phyloP scores from a whole-genome alignment of 2,797 vertebrate species.

The Lycodopsis pacificus region DNA sequence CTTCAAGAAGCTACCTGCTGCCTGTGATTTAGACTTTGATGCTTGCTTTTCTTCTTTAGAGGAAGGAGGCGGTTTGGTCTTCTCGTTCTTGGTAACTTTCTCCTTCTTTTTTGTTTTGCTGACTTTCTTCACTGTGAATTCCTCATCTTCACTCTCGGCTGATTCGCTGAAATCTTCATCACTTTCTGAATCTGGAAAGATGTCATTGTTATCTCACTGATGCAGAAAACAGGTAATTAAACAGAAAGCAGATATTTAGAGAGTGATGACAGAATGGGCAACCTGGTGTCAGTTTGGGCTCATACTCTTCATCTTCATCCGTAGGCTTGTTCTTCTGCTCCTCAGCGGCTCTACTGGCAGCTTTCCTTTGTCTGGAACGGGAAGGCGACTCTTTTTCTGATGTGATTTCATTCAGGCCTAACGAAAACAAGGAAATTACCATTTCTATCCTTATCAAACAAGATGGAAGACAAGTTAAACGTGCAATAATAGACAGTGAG shows the following conservation, averaged over 20 bases:
- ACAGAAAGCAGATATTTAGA: not conserved
- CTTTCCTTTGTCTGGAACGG: conserved; percentile 64
- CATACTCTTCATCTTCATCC: conserved; percentile 78
- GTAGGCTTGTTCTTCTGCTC: conserved; percentile 59
- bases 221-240: not conserved
- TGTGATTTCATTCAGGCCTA: conserved; percentile 86
- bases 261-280: not conserved
- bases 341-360: conserved; percentile 50
- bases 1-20: conserved; percentile 72
- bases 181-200: conserved; percentile 78
- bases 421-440: not conserved
- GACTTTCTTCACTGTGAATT: conserved; percentile 82
- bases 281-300: conserved; percentile 74
- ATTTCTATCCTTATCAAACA: not conserved
- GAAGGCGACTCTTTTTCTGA: conserved; percentile 52
- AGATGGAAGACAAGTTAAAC: not conserved
- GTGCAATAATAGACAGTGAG: not conserved
- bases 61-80: conserved; percentile 52
- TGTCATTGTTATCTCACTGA: not conserved
- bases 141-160: conserved; percentile 84
- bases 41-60: conserved; percentile 76
- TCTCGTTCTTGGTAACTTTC: conserved; percentile 75
- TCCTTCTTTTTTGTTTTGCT: conserved; percentile 80
- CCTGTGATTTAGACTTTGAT: conserved; percentile 65
- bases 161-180: conserved; percentile 84